Percentiles rank a stretch among this genome's conserved stretches.
Conservation (phyloP, 2,113 vertebrate genomes). For the Aythya baeri region DNA sequence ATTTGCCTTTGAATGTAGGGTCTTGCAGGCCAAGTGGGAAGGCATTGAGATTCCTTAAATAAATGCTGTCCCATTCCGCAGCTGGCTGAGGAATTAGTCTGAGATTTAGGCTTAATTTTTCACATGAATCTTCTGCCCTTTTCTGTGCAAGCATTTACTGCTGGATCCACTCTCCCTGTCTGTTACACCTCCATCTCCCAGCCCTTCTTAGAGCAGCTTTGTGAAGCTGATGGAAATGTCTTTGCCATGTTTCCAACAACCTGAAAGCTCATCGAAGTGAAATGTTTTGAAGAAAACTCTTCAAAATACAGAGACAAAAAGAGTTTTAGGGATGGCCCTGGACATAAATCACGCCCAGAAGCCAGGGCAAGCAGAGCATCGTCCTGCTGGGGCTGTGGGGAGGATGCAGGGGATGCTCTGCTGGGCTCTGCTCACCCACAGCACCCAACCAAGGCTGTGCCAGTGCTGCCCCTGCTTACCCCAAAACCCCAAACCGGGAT, state of each 20-base stretch:
- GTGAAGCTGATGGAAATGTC: background rate
- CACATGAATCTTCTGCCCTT: background rate
- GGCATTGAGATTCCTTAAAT: background rate
- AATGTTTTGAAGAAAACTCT: background rate
- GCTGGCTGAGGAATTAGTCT: background rate
- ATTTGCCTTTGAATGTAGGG: background rate
- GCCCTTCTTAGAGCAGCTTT: background rate
- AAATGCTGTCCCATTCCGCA: background rate
- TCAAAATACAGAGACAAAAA: background rate
- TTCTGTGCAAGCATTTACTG: background rate
- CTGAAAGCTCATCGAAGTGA: rapidly evolving
- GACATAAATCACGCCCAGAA: rapidly evolving
- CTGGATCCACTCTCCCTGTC: background rate
- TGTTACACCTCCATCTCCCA: background rate
- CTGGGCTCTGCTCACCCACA: background rate
- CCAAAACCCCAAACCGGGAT: background rate
- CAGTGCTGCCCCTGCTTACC: background rate
- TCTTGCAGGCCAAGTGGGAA: background rate
- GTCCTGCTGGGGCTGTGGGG: rapidly evolving
- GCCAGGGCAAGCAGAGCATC: background rate
- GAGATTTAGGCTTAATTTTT: background rate
- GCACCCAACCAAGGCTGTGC: background rate
- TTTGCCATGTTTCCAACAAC: rapidly evolving
- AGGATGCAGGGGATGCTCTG: background rate
- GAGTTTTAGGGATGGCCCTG: background rate